Percentiles rank a stretch among this genome's conserved stretches.
phyloP scores from a whole-genome alignment of 35 echinoderm and acorn worm species.

The Acanthaster planci region DNA sequence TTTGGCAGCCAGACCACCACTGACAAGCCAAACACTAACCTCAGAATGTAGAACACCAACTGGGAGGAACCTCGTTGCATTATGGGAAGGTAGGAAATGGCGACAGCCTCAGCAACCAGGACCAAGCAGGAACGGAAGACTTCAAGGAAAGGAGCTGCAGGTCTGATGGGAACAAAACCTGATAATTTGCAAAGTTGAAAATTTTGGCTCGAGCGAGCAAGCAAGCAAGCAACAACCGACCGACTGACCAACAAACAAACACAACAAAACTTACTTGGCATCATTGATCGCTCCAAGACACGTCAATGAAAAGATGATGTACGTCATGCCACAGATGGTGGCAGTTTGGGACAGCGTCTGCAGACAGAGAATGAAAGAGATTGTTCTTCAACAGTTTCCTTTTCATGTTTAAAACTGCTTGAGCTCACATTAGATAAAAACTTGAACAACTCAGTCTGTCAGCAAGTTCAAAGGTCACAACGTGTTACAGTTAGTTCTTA shows the following conservation, averaged over 20 bases:
- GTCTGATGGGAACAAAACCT: slow-evolving; percentile 1
- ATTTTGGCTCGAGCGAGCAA: too few species aligned
- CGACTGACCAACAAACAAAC: too few species aligned
- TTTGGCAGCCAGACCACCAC: slow-evolving; percentile 48
- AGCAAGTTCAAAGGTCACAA: too few species aligned
- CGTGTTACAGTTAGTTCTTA: too few species aligned
- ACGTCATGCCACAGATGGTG: slow-evolving; percentile 35
- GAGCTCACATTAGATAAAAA: too few species aligned
- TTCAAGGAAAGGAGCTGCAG: slow-evolving; percentile 53
- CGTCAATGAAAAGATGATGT: slow-evolving; percentile 68
- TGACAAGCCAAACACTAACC: slow-evolving; percentile 36
- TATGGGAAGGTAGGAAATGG: slow-evolving; percentile 21
- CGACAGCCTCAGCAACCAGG: slow-evolving; percentile 9
- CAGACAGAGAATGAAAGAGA: neutral
- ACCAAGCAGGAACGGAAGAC: slow-evolving; percentile 37
- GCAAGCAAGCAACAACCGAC: too few species aligned
- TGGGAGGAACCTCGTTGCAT: slow-evolving; percentile 6
- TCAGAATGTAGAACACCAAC: neutral
- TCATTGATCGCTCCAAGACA: slow-evolving; percentile 83
- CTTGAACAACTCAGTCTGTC: too few species aligned
- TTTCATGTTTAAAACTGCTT: too few species aligned
- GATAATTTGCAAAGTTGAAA: too few species aligned
- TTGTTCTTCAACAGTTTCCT: too few species aligned
- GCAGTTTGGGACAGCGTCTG: slow-evolving; percentile 49
- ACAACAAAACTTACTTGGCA: slow-evolving; percentile 66